Conservation (phyloP, 2,113 vertebrate species). For the Rhabdomys dilectus region DNA sequence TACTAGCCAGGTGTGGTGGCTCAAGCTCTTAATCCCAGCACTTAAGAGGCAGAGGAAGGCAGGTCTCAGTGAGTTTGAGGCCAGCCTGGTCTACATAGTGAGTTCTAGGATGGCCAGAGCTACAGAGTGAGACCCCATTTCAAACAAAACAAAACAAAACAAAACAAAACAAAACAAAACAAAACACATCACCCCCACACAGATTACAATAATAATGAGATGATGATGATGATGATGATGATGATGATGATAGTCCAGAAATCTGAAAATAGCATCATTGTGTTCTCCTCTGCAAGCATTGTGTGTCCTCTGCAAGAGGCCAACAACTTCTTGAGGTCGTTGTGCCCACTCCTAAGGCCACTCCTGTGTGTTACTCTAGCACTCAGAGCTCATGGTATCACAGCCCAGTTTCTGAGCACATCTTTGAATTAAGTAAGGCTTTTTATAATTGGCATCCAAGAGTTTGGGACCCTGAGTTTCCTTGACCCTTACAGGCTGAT, state of each 20-base stretch:
- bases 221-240: no score
- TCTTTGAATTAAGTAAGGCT: not conserved
- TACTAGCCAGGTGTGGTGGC: not conserved
- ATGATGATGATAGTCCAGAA: not conserved
- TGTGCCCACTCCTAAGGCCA: not conserved
- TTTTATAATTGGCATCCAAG: not conserved
- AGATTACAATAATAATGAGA: not conserved
- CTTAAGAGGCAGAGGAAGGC: no score
- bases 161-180: not conserved
- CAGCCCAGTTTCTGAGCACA: not conserved
- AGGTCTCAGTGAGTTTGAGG: no score
- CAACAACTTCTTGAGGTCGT: not conserved
- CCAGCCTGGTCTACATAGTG: no score
- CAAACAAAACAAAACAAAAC: not conserved
- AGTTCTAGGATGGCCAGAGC: no score
- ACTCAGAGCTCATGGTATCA: not conserved
- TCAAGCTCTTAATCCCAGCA: no score
- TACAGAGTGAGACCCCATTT: no score
- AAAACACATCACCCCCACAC: not conserved
- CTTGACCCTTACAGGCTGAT: not conserved
- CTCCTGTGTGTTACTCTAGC: not conserved
- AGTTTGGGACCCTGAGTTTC: not conserved
- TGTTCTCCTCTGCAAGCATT: no score
- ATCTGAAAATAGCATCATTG: not conserved
- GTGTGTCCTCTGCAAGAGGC: not conserved